Percentiles rank a stretch among this genome's conserved stretches.
Evolutionary conservation across 2,113 vertebrate genomes (phyloP).

Genomic region (Sinocyclocheilus anophthalmus): DNA sequence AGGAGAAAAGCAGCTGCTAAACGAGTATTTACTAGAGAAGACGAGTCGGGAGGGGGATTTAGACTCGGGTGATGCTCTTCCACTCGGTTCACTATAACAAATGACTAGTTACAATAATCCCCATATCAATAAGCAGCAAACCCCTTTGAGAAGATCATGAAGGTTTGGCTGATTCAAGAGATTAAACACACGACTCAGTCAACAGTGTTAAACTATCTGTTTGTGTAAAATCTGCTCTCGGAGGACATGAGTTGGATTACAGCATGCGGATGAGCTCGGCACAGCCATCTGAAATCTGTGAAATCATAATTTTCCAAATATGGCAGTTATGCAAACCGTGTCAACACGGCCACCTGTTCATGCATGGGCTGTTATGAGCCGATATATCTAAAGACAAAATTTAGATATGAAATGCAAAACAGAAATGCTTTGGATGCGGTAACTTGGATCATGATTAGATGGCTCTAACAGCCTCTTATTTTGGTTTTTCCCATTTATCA

Average conservation of each 20-base stretch:
- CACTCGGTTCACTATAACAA: neutral
- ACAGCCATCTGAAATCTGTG: slow-evolving; percentile 5
- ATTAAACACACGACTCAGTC: slow-evolving; percentile 1
- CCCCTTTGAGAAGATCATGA: neutral
- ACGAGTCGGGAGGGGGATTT: neutral
- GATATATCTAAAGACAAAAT: neutral
- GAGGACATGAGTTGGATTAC: slow-evolving; percentile 3
- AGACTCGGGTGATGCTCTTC: neutral
- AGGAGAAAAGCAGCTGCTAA: neutral
- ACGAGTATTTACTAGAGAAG: neutral
- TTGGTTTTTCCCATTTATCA: too few relatives aligned
- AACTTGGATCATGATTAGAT: too few relatives aligned
- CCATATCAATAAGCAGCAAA: neutral
- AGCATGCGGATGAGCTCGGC: neutral
- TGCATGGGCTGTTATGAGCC: neutral
- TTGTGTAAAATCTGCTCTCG: neutral
- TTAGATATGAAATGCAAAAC: too few relatives aligned
- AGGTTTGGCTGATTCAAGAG: neutral
- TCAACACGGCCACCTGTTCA: slow-evolving; percentile 22
- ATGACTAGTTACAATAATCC: slow-evolving; percentile 3
- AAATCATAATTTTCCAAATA: slow-evolving; percentile 13
- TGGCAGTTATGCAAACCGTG: neutral
- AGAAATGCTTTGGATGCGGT: too few relatives aligned
- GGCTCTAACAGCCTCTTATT: too few relatives aligned
- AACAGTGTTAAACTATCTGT: slow-evolving; percentile 11